Conservation (phyloP, 2,113 vertebrate genomes). For the Oreochromis tanganicae region DNA sequence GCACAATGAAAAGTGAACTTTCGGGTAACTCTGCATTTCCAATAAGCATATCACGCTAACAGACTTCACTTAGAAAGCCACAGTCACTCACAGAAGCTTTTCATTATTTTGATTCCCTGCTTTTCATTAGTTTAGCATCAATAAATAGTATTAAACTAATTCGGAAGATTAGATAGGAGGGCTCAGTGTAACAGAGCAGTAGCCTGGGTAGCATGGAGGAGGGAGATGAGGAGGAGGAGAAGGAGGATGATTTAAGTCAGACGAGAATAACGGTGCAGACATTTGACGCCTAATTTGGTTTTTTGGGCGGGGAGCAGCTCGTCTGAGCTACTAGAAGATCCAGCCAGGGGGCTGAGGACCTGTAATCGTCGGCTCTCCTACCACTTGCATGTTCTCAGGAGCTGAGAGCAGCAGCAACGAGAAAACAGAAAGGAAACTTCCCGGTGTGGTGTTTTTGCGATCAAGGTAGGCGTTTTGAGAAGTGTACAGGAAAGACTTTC, state of each 20-base stretch:
- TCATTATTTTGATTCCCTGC: rapidly evolving
- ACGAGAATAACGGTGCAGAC: conserved; percentile 52
- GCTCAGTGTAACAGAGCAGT: background rate
- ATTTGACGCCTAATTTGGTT: conserved; percentile 63
- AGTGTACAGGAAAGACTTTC: background rate
- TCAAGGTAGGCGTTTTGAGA: background rate
- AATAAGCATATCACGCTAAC: background rate
- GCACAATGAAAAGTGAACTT: background rate
- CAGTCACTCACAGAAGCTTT: background rate
- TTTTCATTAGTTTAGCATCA: background rate
- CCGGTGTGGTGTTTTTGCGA: background rate
- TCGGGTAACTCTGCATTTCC: background rate
- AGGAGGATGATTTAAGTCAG: conserved; percentile 7
- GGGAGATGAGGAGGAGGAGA: background rate
- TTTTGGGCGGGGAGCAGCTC: conserved; percentile 42
- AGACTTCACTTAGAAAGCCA: background rate
- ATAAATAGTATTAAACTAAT: background rate
- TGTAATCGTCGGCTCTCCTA: background rate
- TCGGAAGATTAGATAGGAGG: background rate
- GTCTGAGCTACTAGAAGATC: background rate
- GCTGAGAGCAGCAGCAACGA: background rate
- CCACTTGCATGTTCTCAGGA: conserved; percentile 6
- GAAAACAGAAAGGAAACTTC: background rate
- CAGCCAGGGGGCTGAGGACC: conserved; percentile 4
- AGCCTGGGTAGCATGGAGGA: background rate